Base-by-base conservation (phyloP, 2,113 vertebrate genomes). In the Fulmarus glacialis region DNA sequence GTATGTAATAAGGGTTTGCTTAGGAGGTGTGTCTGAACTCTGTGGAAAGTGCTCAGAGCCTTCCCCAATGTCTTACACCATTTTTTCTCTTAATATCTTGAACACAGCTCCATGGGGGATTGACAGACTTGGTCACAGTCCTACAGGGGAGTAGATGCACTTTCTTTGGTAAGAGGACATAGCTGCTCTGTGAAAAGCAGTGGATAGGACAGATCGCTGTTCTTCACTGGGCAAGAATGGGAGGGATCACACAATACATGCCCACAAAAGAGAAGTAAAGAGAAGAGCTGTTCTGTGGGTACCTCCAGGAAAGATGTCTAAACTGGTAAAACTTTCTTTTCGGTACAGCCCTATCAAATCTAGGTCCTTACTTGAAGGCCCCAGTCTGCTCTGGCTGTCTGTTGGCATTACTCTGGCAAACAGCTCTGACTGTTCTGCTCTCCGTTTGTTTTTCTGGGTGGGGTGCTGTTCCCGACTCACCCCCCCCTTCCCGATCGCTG, bases 401-500 rank as follows among this genome's bases (percentile, higher is more conserved):
- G 22, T 63, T 67, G 53, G 22, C 23, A 22, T 30, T 72, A 47
- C 43, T 68, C 11, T 59, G 64, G 36, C 59, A 81, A 86, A 67
- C 12, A 58, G 34, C 52, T 68, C 36, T 71, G 55, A 59, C 18
- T 62, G 3, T 42, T 50, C 53, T 80, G 43, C 23, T 72, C 36
- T 71, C 40, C 24, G 55, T 56, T 50, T 59, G 9, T 34, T 66
- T 75, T 77, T 52, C 32, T 40, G 42, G 20, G n/a, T 27, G 12
- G 26, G 43, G 8, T 70, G 45, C 17, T 48, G 6, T 22, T 85
- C 15, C 24, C 17, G 79, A 10, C 50, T 70, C 38, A 32, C 5
- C 23, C 3, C 6, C 38, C 8, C 2, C 8, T 43, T 38, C 27
- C 18, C 3, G 0, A 8, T 32, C 6, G 9, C 30, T 87, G 38